Conservation (phyloP, 23 tunicate species). For the Ascidia mentula region DNA sequence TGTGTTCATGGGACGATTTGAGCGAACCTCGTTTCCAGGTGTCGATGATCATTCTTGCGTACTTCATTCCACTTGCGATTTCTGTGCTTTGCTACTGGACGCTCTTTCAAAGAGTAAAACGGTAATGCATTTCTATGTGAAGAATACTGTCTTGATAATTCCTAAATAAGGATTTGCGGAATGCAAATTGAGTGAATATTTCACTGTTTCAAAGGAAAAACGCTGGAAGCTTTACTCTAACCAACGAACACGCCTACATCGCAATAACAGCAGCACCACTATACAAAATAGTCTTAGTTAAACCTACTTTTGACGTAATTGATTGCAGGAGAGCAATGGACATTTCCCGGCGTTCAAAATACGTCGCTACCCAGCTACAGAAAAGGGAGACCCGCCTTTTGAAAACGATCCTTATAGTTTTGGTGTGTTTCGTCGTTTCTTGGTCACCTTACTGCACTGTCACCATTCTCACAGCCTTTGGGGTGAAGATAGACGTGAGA, state of each 20-base stretch:
- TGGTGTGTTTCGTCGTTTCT: slow-evolving; percentile 30
- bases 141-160: no score
- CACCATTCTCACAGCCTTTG: slow-evolving; percentile 8
- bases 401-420: slow-evolving; percentile 42
- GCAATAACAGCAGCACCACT: no score
- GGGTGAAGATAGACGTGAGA: slow-evolving; percentile 1
- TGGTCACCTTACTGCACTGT: slow-evolving; percentile 45
- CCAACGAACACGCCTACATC: no score
- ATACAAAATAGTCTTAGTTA: no score
- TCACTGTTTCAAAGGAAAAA: no score
- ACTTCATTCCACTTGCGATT: slow-evolving; percentile 36
- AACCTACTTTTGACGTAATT: no score
- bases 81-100: slow-evolving; percentile 30
- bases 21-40: slow-evolving; percentile 19
- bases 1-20: slow-evolving; percentile 51
- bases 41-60: slow-evolving; percentile 34
- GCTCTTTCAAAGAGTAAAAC: slow-evolving; percentile 27
- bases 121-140: no score
- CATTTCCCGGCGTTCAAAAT: slow-evolving; percentile 12
- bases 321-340: slow-evolving; percentile 17
- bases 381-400: slow-evolving; percentile 27
- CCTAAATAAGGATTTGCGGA: no score
- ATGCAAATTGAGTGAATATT: no score
- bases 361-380: background rate
- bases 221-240: no score